Evolutionary conservation across 1,140 invertebrate genomes (phyloP).

Genomic region (Drosophila sechellia): DNA sequence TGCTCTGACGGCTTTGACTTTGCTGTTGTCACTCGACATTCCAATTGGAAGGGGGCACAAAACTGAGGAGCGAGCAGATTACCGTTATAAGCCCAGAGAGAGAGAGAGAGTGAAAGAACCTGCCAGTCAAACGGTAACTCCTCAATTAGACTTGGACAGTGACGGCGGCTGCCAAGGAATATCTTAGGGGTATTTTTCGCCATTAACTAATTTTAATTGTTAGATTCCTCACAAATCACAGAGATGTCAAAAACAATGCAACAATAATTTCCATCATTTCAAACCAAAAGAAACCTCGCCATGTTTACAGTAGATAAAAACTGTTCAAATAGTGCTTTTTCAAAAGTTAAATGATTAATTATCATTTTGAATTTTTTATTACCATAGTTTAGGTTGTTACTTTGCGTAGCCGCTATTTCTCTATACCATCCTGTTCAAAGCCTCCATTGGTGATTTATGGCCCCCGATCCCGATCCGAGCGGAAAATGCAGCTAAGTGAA

Average conservation of each 20-base stretch:
- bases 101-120: constrained; percentile 24
- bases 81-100: constrained; percentile 14
- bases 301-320: no score
- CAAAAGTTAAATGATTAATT: no score
- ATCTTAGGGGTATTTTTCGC: background rate
- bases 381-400: no score
- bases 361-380: no score
- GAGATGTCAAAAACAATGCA: background rate
- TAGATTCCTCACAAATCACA: no score
- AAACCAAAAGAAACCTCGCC: no score
- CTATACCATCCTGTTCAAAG: no score
- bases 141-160: constrained; percentile 71
- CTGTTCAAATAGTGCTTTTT: no score
- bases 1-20: constrained; percentile 56
- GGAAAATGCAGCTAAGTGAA: constrained; percentile 58
- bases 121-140: constrained; percentile 79
- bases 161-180: background rate
- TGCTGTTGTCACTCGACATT: constrained; percentile 71
- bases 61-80: constrained; percentile 7
- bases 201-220: background rate
- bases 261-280: no score
- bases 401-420: no score
- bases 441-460: constrained; percentile 62
- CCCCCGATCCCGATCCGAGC: constrained; percentile 13
- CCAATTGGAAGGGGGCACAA: constrained; percentile 1